Base-by-base conservation (phyloP, 2,888 invertebrate species). In the Eilema depressum region DNA sequence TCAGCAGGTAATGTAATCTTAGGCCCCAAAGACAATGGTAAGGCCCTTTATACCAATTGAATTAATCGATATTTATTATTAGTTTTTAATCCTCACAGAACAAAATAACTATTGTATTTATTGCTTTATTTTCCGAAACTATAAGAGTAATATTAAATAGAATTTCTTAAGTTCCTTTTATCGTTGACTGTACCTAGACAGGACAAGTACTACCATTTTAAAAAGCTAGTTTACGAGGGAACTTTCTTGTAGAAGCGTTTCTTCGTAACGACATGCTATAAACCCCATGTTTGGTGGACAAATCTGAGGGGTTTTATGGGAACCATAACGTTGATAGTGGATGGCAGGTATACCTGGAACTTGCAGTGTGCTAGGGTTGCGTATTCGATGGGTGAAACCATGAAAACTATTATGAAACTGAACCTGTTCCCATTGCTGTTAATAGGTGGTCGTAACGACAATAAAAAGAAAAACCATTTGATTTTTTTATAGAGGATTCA, bases 201-300 rank as follows among this genome's bases (percentile, higher is more conserved):
- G 59, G 25, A 26, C 26, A 59, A 23, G 33, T 37, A 17, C 28
- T 59, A 59, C 26, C 26, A 17, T 62, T 33, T 33, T 62, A 33
- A 30, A n/a, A 62, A 62, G 33, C 23, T 62, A 62, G n/a, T 62
- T 37, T 62, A 62, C n/a, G 62, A 62, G 62, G 20, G 53, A 53
- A 53, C n/a, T 53, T 53, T 33, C 33, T 33, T 30, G 12, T 30
- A 62, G 33, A 12, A 33, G 14, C 23, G 23, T 62, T 20, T 62
- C n/a, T 62, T 20, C 33, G 33, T 37, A 62, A 37, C 33, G 62
- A 62, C 33, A 26, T 2, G 62, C 59, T 20, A 26, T 59, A 59
- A 59, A 59, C 59, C 26, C 26, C 26, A 59, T 59, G 26, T 61
- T 61, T 30, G 30, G 61, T 61, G n/a, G 30, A 61, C n/a, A 61